These are phyloP conservation scores for Epinephelus fuscoguttatus DNA, from an alignment of 2,113 vertebrate species.

Conservation along the genomic window DNA sequence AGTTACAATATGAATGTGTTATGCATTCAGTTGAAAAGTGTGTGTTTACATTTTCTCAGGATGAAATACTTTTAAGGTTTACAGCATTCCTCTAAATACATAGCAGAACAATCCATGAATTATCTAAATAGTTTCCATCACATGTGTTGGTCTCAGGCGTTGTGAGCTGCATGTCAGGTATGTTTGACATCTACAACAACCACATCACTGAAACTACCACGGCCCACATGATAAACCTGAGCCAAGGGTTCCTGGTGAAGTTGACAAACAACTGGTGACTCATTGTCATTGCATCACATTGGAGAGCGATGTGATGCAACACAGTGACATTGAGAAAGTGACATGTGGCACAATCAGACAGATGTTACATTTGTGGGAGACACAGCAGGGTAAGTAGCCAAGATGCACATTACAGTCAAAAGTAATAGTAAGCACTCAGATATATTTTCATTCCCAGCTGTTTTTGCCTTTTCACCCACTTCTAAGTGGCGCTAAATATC, in stretches of 20 bases:
- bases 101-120: constrained; percentile 45
- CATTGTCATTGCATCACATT: constrained; percentile 40
- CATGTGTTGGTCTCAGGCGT: constrained; percentile 19
- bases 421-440: background rate
- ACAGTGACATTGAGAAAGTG: constrained; percentile 18
- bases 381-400: no score
- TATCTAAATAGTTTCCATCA: constrained; percentile 65
- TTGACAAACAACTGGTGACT: constrained; percentile 32
- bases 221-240: constrained; percentile 4
- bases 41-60: no score
- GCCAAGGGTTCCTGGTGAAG: background rate
- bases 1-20: no score
- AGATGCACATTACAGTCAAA: background rate
- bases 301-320: constrained; percentile 46
- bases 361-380: background rate
- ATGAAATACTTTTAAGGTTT: constrained; percentile 46
- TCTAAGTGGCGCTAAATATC: background rate
- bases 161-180: constrained; percentile 35
- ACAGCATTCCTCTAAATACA: constrained; percentile 49
- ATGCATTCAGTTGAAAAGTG: no score
- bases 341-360: constrained; percentile 1
- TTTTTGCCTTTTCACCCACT: background rate
- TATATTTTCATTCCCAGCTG: background rate
- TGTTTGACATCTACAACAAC: constrained; percentile 24
- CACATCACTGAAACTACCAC: constrained; percentile 27